phyloP scores from a whole-genome alignment of 2,113 vertebrate genomes.

The Alligator sinensis region DNA sequence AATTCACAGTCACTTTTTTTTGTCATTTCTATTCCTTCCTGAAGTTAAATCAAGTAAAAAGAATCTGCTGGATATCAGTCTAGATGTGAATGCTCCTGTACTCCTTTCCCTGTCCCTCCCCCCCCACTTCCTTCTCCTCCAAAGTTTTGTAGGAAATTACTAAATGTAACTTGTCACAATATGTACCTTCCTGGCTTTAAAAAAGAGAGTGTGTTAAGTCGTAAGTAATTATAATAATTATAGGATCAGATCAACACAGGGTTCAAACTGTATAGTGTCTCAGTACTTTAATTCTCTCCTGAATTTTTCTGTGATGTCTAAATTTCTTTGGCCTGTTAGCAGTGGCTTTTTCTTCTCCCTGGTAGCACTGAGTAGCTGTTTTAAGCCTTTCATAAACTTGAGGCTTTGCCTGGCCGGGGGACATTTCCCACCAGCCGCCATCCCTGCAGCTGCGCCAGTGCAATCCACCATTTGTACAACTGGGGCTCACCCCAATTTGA shows the following conservation, averaged over 20 bases:
- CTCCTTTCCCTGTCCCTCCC: no score
- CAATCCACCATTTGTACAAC: neutral
- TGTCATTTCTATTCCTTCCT: neutral
- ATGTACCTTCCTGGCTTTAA: constrained; percentile 23
- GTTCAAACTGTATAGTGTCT: neutral
- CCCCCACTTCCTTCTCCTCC: neutral
- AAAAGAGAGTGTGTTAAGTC: constrained; percentile 39
- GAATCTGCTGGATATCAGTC: neutral
- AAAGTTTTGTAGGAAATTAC: neutral
- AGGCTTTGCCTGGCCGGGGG: accelerated
- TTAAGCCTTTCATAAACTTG: neutral
- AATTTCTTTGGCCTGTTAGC: neutral
- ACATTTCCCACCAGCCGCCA: accelerated
- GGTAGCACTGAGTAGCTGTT: neutral
- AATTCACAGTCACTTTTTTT: neutral
- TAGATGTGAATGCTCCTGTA: neutral
- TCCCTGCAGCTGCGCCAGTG: neutral
- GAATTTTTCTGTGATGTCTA: neutral
- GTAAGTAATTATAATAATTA: constrained; percentile 40
- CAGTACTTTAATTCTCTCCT: neutral
- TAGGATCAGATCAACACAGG: neutral
- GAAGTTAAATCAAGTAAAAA: neutral
- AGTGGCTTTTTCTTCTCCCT: neutral
- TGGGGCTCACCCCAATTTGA: neutral
- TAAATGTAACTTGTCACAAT: constrained; percentile 29